Conservation (phyloP, 2,888 invertebrate genomes). For the Drosophila imparisetae region DNA sequence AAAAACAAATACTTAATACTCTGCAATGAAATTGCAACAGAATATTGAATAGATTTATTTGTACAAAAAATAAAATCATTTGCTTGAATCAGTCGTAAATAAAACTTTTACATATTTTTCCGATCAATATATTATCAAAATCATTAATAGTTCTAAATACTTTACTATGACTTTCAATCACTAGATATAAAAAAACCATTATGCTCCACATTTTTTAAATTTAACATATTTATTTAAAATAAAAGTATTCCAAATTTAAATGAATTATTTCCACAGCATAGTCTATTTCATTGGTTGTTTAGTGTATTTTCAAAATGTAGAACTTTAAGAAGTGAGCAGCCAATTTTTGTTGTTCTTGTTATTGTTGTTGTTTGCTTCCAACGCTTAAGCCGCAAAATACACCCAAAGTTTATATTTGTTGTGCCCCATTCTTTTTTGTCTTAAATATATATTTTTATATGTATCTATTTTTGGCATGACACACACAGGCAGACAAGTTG, state of each 20-base stretch:
- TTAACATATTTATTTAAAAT: not conserved
- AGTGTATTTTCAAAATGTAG: constrained; percentile 27
- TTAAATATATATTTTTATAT: constrained; percentile 16
- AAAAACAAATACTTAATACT: not conserved
- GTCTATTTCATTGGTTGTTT: constrained; percentile 7
- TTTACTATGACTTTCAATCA: not conserved
- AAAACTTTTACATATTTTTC: not conserved
- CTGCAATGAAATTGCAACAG: not conserved
- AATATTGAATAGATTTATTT: not conserved
- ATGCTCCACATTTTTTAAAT: no score
- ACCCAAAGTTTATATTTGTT: constrained; percentile 69
- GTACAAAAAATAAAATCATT: not conserved
- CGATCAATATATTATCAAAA: not conserved
- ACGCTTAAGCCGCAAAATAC: constrained; percentile 74
- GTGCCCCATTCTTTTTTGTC: constrained; percentile 33
- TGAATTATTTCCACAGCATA: not conserved
- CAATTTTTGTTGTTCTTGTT: constrained; percentile 42
- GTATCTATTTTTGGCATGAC: constrained; percentile 37
- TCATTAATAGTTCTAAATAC: not conserved
- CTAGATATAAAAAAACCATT: not conserved
- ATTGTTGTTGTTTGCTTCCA: constrained; percentile 44
- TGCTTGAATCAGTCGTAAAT: not conserved
- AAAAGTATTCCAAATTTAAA: not conserved
- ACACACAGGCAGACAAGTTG: constrained; percentile 50
- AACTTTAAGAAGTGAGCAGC: constrained; percentile 38